Percentiles rank a stretch among this genome's conserved stretches.
phyloP scores from a whole-genome alignment of 2,888 invertebrate genomes.

The Melanchra persicariae region DNA sequence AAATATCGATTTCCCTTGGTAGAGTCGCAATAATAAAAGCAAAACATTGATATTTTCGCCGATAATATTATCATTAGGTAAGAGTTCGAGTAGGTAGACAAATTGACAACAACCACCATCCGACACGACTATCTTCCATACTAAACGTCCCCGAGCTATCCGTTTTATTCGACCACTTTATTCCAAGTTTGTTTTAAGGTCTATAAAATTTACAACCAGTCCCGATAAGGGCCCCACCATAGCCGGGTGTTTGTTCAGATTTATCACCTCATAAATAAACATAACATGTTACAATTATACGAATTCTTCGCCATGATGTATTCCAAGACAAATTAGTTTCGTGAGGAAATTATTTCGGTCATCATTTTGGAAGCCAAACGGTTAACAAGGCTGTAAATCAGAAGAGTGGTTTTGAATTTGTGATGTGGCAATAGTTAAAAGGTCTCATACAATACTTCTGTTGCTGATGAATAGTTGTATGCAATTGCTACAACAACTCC shows the following conservation, averaged over 20 bases:
- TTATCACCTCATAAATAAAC: constrained; percentile 80
- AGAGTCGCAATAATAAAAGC: not conserved
- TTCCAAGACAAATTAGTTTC: constrained; percentile 53
- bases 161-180: constrained; percentile 74
- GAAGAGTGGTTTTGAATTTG: constrained; percentile 14
- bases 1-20: not conserved
- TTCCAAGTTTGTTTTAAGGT: constrained; percentile 77
- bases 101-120: not conserved
- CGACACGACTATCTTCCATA: constrained; percentile 47
- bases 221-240: constrained; percentile 71
- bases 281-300: constrained; percentile 68
- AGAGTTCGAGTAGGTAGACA: not conserved
- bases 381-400: constrained; percentile 34
- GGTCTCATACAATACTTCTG: not conserved
- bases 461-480: not conserved
- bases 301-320: constrained; percentile 46
- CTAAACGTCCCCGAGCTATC: constrained; percentile 57
- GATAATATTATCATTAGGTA: no score
- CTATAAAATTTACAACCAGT: constrained; percentile 79
- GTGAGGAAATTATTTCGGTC: constrained; percentile 37
- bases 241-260: constrained; percentile 74
- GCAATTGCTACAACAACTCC: not conserved
- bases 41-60: not conserved
- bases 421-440: constrained; percentile 7
- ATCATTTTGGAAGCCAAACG: constrained; percentile 32